Base-by-base conservation (phyloP, 1,140 invertebrate species). In the Babylonia areolata region DNA sequence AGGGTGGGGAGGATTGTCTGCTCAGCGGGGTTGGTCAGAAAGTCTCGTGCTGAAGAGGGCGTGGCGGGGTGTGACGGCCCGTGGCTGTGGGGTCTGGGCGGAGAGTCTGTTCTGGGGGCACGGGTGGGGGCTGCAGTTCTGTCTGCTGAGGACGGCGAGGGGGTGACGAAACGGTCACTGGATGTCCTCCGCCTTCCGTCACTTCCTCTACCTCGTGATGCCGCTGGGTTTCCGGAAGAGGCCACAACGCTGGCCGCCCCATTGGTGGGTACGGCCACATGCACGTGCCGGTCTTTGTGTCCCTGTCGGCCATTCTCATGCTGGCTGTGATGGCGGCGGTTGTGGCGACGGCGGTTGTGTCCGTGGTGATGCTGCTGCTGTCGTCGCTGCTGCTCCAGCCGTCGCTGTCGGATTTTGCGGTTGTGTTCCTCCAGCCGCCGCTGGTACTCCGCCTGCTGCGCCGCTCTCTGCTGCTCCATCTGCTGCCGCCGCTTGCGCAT, bases 401-500 rank as follows among this genome's bases (percentile, higher is more conserved):
- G 17, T 0, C 69, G 35, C 69, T 84, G 54, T 6, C 40, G 31
- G 23, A 84, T 23, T 23, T 37, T 64, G 0, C 82, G 64, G 58
- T 84, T 84, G 82, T 84, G 82, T 35, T 84, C 82, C 20, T 84
- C 64, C 39, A 84, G 82, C 31, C 82, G 28, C 2, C 82, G 82
- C 64, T 84, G 64, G 69, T 84, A 84, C 37, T 84, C 82, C 9
- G 58, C 81, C 9, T 71, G 69, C n/a, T n/a, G 54, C 6, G 54
- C 54, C 5, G 58, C 69, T 42, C 37, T 39, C n/a, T 84, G 39
- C 39, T 75, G 82, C 31, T 71, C 82, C 37, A 69, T 40, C 64
- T 42, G 37, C 82, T 84, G 82, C 23, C 69, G 58, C 28, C 82
- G 58, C 17, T 69, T 73, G 31, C 35, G 35, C 20, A 84, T 20